Evolutionary conservation across 2,113 vertebrate species (phyloP), one percentile per base, ranked within the genome.

Genomic region (Crotalus viridis): DNA sequence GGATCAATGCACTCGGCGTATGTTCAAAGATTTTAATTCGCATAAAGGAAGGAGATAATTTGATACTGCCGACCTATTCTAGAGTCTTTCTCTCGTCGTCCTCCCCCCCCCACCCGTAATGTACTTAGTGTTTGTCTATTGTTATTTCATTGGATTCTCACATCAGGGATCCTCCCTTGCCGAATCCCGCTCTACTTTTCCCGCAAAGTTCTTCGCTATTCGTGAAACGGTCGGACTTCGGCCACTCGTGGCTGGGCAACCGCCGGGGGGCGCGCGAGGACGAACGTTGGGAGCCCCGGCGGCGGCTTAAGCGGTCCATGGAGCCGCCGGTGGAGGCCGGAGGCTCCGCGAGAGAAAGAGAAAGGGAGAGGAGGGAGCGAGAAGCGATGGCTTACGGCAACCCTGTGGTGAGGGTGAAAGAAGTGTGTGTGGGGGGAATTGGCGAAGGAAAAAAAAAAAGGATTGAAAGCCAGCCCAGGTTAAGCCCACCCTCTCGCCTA

Each of bases 321-420:
- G 39, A 21, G 61, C 1, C 2, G 1, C 8, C 46, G 17, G 17
- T 4, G 10, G 59, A 59, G 33, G 0, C 33, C 1, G 22, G 51
- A 2, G 10, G 5, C 2, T 61, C 15, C 10, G 10, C 55, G 19
- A 39, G 57, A n/a, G 89, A 48, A 39, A 28, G 28, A 19, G 55
- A 9, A 19, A 33, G 55, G 26, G 7, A 17, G 48, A n/a, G n/a
- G 10, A 56, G 46, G 0, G 33, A 33, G n/a, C n/a, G 43, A 0
- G 89, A 12, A 0, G 81, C 19, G 46, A 98, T 98, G 98, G 97
- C 97, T 19, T 87, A 90, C 33, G 12, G 19, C 0, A 97, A 90
- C 92, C 91, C 90, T 0, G 96, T 97, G 98, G 98, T 98, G 97
- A 98, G 98, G 87, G 22, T 2, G 3, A 4, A 43, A n/a, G 21